phyloP scores from a whole-genome alignment of 2,113 vertebrate species.

The Leuciscus idus region DNA sequence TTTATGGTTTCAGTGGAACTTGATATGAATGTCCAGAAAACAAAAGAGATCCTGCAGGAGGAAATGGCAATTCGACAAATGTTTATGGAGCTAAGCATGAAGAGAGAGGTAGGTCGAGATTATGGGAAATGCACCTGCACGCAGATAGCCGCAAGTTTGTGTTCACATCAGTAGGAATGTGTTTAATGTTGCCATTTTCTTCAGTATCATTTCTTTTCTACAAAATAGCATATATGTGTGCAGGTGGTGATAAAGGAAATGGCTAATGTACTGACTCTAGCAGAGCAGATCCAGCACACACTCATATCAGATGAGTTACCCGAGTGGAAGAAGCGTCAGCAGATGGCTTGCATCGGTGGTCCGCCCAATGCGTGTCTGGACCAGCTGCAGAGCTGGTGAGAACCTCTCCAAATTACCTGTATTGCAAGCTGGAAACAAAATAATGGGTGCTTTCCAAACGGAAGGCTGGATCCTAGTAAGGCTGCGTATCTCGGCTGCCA shows the following conservation, averaged over 20 bases:
- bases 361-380: constrained; percentile 84
- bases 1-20: constrained; percentile 72
- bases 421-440: neutral
- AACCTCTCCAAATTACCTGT: neutral
- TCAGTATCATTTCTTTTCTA: neutral
- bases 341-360: constrained; percentile 88
- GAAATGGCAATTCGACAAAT: constrained; percentile 73
- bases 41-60: constrained; percentile 74
- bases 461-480: too few species aligned
- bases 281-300: constrained; percentile 72
- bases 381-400: constrained; percentile 88
- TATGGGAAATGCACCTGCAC: neutral
- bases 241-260: constrained; percentile 82
- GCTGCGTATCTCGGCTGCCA: too few species aligned
- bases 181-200: neutral
- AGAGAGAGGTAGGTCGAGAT: constrained; percentile 80
- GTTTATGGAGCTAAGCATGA: constrained; percentile 74
- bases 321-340: constrained; percentile 90
- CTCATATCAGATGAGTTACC: constrained; percentile 85
- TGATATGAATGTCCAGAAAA: constrained; percentile 70
- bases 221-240: neutral
- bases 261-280: constrained; percentile 70
- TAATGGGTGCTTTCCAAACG: too few species aligned
- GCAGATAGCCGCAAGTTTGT: neutral
- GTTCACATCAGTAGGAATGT: neutral